Conservation (phyloP, 2,888 invertebrate species). For the Caenorhabditis macrosperma region DNA sequence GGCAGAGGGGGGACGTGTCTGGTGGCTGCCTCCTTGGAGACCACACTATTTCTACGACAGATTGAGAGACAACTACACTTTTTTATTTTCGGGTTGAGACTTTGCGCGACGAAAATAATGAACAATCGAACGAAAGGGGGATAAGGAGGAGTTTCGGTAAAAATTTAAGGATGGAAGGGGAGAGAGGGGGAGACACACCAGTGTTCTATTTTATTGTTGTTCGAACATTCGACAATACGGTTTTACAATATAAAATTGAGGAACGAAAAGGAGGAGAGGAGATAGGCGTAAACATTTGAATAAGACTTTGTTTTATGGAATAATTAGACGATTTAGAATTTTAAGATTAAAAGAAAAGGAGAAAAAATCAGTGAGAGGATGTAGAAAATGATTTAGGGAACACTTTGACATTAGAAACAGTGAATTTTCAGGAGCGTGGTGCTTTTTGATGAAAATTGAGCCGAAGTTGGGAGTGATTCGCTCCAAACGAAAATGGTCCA, state of each 20-base stretch:
- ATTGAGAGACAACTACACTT: constrained; percentile 11
- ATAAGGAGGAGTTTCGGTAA: no score
- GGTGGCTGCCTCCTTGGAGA: constrained; percentile 47
- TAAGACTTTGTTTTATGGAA: constrained; percentile 2
- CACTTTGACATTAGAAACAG: background rate
- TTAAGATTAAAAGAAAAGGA: background rate
- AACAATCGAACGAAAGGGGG: no score
- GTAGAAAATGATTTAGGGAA: background rate
- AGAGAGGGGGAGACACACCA: constrained; percentile 16
- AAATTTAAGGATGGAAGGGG: background rate
- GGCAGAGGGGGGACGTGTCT: no score
- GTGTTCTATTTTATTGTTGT: constrained; percentile 51
- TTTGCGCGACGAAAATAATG: no score
- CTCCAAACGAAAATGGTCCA: constrained; percentile 42
- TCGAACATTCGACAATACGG: constrained; percentile 43
- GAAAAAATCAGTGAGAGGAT: background rate
- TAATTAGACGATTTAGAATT: constrained; percentile 1
- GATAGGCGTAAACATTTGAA: background rate
- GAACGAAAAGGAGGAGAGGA: background rate
- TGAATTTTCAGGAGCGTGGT: background rate
- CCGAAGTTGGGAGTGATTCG: constrained; percentile 11
- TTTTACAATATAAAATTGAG: constrained; percentile 29
- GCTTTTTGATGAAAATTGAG: constrained; percentile 43
- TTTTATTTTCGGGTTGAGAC: constrained; percentile 20
- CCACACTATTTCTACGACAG: background rate